phyloP scores from a whole-genome alignment of 2,797 vertebrate genomes.

The Hemitrygon akajei region DNA sequence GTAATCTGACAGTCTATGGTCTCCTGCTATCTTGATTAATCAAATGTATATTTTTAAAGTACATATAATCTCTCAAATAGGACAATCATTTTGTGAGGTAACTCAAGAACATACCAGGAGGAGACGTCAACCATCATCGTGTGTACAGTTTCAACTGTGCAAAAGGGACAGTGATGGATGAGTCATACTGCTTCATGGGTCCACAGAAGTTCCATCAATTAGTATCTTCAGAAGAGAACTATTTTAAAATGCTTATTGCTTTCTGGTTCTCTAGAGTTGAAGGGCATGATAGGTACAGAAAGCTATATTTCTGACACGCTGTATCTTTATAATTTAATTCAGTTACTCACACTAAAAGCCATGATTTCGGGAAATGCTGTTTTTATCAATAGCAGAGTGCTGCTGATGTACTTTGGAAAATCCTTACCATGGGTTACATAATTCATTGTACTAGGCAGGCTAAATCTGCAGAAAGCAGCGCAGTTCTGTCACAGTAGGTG shows the following conservation, averaged over 20 bases:
- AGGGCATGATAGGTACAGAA: too few relatives aligned
- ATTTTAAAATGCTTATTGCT: background rate
- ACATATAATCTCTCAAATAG: background rate
- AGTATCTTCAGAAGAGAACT: background rate
- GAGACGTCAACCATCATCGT: background rate
- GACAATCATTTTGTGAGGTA: background rate
- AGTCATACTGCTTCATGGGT: background rate
- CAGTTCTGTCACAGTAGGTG: slow-evolving; percentile 6
- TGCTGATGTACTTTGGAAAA: background rate
- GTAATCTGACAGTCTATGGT: background rate
- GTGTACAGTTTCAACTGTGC: background rate
- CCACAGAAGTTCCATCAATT: background rate
- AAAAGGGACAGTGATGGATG: background rate
- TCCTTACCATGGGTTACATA: background rate
- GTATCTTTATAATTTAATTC: background rate
- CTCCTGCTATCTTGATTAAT: background rate
- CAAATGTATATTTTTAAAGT: background rate
- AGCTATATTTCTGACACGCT: background rate
- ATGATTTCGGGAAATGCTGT: background rate
- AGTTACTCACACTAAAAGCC: background rate
- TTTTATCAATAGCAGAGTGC: background rate
- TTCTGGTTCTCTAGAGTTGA: background rate
- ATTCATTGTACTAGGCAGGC: background rate
- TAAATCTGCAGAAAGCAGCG: slow-evolving; percentile 8
- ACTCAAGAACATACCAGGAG: background rate